Evolutionary conservation across 2,888 invertebrate species (phyloP).

Genomic region (Villa cingulata): DNA sequence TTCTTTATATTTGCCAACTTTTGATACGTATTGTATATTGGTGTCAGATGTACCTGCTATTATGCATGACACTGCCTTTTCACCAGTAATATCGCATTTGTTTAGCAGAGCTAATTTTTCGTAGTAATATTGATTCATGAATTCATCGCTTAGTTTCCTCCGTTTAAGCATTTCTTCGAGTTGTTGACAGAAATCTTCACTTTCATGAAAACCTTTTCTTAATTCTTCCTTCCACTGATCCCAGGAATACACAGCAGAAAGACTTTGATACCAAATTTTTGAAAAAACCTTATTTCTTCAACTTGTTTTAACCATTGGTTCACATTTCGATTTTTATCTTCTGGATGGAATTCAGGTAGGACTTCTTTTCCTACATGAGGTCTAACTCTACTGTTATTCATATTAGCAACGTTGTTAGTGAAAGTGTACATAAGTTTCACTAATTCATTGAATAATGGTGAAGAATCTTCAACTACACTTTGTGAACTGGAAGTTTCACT

Average conservation of each 20-base stretch:
- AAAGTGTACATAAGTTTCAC: too few relatives aligned
- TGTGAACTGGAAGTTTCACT: too few relatives aligned
- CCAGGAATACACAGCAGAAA: constrained; percentile 6
- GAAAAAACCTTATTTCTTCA: constrained; percentile 5
- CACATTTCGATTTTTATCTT: constrained; percentile 4
- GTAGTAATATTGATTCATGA: constrained; percentile 6
- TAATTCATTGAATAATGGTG: too few relatives aligned
- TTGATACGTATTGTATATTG: too few relatives aligned
- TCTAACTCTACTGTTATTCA: too few relatives aligned
- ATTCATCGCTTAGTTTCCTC: constrained; percentile 1
- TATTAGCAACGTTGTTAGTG: too few relatives aligned
- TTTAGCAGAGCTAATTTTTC: constrained; percentile 9
- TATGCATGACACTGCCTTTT: too few relatives aligned
- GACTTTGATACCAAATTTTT: constrained; percentile 6
- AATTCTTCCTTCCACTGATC: constrained; percentile 8
- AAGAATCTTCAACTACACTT: too few relatives aligned
- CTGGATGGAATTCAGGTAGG: constrained; percentile 6
- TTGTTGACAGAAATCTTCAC: background rate
- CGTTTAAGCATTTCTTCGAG: constrained; percentile 5
- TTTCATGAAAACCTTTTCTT: constrained; percentile 2
- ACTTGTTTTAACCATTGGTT: constrained; percentile 4
- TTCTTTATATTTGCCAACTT: too few relatives aligned
- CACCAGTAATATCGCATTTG: too few relatives aligned
- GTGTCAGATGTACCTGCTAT: too few relatives aligned
- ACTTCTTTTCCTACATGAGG: too few relatives aligned